phyloP scores from a whole-genome alignment of 1,140 invertebrate species.

The Drosophila sp. region DNA sequence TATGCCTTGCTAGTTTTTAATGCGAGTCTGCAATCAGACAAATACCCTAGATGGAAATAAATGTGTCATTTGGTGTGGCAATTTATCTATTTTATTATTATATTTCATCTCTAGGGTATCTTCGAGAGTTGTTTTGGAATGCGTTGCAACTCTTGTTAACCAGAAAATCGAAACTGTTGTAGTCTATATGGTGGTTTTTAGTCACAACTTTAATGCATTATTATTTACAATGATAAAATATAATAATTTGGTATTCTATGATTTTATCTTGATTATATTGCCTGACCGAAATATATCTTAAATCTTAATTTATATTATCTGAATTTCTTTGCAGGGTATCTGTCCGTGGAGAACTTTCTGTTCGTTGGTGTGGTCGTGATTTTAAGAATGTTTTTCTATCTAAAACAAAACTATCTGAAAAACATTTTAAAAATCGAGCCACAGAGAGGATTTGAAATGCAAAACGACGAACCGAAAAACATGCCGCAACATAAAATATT shows the following conservation, averaged over 20 bases:
- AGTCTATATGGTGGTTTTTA: too few species aligned
- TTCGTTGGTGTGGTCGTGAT: not conserved
- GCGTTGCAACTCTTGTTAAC: too few species aligned
- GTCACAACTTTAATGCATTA: too few species aligned
- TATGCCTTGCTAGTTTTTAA: not conserved
- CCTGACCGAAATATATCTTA: too few species aligned
- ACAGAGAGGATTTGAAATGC: conserved; percentile 42
- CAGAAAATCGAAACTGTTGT: too few species aligned
- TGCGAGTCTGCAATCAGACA: not conserved
- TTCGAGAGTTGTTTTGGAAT: not conserved
- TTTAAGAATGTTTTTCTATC: conserved; percentile 3
- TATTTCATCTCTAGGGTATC: not conserved
- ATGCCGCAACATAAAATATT: conserved; percentile 76
- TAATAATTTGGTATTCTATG: too few species aligned
- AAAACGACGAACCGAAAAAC: conserved; percentile 47
- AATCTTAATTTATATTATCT: too few species aligned
- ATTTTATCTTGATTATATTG: too few species aligned
- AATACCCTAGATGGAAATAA: not conserved
- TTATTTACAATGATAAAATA: too few species aligned
- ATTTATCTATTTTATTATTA: not conserved
- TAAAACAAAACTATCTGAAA: conserved; percentile 55
- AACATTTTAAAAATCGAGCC: conserved; percentile 37
- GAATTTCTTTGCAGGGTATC: not conserved
- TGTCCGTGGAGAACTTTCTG: too few species aligned
- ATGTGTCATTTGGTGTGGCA: not conserved